Base-by-base conservation (phyloP, 2,797 vertebrate species). In the Melanotaenia maccullochi region DNA sequence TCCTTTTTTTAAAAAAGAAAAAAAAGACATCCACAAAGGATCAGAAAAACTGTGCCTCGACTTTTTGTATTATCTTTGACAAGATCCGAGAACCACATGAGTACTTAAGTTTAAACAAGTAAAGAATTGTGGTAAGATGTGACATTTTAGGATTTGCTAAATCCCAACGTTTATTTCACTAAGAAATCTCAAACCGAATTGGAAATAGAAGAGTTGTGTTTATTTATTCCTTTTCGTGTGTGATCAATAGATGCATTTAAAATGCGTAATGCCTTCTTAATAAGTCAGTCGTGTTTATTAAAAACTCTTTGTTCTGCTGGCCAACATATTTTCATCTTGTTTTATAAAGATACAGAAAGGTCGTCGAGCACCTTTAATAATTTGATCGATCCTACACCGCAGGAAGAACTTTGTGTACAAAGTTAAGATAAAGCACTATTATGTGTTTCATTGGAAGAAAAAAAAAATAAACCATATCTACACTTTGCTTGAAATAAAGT, bases 1-100 rank as follows among this genome's bases (percentile, higher is more conserved):
- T 68, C 59, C 59, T 52, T 12, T 76, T 70, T 55, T 5, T 47
- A 24, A 18, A 18, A 30, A 30, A 30, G 1, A 30, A 30, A 5
- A 30, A 3, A 13, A 38, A 40, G 13, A 16, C 3, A 40, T 40
- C 13, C 35, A 69, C 64, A 77, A 73, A 57, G 59, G 62, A 68
- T 38, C 55, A 33, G 36, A 32, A n/a, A 16, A 73, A 44, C 30
- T 67, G 56, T 47, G 51, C 14, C 11, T 7, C 13, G 4, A 12
- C 4, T 20, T 51, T 59, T 30, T 68, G 28, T 3, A 25, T 36
- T 4, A 49, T 32, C 3, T 11, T 42, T 35, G 56, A 70, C 22
- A 24, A 18, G 5, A 55, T 49, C 40, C 0, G 24, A 38, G 0
- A 30, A 55, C 6, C 16, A 4, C 33, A 2, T 8, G 2, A n/a